Percentiles rank a stretch among this genome's conserved stretches.
These are phyloP conservation scores for Pitta sordida DNA, from an alignment of 2,113 vertebrate genomes.

Conservation along the genomic window DNA sequence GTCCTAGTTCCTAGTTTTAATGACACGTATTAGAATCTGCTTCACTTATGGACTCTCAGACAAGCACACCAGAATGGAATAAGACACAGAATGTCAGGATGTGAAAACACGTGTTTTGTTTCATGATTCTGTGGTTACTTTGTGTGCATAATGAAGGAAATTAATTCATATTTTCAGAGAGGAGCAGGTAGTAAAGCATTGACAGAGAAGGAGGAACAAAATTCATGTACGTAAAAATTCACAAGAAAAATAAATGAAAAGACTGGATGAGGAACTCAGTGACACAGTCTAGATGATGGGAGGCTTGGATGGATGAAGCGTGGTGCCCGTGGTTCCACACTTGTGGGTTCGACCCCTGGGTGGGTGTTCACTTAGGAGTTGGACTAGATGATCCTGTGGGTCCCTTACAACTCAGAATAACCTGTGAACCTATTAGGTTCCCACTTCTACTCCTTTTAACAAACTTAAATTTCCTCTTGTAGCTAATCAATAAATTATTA, in stretches of 20 bases:
- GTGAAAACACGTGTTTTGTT: background rate
- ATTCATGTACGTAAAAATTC: background rate
- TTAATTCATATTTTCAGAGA: background rate
- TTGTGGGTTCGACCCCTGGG: too few relatives aligned
- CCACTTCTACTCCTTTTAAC: background rate
- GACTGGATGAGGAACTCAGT: too few relatives aligned
- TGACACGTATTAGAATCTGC: background rate
- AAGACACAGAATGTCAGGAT: background rate
- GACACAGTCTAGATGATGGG: too few relatives aligned
- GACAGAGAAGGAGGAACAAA: background rate
- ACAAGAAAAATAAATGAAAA: background rate
- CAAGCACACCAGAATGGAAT: background rate
- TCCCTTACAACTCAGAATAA: too few relatives aligned
- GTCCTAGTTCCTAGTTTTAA: background rate
- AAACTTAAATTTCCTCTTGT: background rate
- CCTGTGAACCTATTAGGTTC: background rate
- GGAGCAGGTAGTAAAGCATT: background rate
- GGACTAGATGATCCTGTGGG: too few relatives aligned
- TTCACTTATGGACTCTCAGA: background rate
- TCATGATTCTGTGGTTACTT: background rate
- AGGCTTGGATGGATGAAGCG: too few relatives aligned
- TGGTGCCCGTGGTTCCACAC: too few relatives aligned
- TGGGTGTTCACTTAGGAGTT: too few relatives aligned
- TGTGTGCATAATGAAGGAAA: background rate
- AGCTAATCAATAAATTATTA: background rate